Evolutionary conservation across 2,113 vertebrate species (phyloP).

Genomic region (Bujurquina vittata): DNA sequence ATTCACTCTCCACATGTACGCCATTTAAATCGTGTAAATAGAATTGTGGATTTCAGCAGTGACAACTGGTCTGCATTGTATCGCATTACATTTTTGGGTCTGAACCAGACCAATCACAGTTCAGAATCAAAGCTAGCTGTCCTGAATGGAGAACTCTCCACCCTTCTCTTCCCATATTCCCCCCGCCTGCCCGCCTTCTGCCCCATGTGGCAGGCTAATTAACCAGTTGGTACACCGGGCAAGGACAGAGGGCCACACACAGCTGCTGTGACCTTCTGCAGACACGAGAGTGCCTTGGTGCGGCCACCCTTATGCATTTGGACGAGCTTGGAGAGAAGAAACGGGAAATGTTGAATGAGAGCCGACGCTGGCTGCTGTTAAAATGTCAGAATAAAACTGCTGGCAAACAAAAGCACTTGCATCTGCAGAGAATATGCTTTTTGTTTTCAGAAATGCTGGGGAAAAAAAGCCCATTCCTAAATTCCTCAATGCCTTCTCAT

Average conservation of each 20-base stretch:
- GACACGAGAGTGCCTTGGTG: slow-evolving; percentile 27
- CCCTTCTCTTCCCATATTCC: slow-evolving; percentile 18
- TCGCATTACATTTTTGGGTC: background rate
- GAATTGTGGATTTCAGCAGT: background rate
- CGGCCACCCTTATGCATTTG: slow-evolving; percentile 30
- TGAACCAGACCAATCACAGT: slow-evolving; percentile 1
- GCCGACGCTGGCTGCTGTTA: slow-evolving; percentile 35
- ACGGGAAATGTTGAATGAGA: slow-evolving; percentile 66
- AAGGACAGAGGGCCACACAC: slow-evolving; percentile 70
- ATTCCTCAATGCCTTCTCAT: slow-evolving; percentile 21
- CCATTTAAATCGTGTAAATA: background rate
- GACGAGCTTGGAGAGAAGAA: slow-evolving; percentile 57
- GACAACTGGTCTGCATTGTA: background rate
- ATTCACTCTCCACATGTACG: background rate
- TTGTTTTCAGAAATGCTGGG: background rate
- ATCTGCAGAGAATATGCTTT: slow-evolving; percentile 36
- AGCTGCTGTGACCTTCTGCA: slow-evolving; percentile 53
- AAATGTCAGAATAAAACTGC: slow-evolving; percentile 27
- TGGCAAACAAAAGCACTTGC: slow-evolving; percentile 21
- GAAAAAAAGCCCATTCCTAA: slow-evolving; percentile 6
- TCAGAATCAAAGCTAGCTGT: slow-evolving; percentile 2
- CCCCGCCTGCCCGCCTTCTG: background rate
- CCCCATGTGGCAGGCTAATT: slow-evolving; percentile 74
- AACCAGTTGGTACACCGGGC: slow-evolving; percentile 63
- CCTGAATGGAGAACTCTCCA: slow-evolving; percentile 55